Conservation (phyloP, 2,888 invertebrate genomes). For the Entomobrya proxima region DNA sequence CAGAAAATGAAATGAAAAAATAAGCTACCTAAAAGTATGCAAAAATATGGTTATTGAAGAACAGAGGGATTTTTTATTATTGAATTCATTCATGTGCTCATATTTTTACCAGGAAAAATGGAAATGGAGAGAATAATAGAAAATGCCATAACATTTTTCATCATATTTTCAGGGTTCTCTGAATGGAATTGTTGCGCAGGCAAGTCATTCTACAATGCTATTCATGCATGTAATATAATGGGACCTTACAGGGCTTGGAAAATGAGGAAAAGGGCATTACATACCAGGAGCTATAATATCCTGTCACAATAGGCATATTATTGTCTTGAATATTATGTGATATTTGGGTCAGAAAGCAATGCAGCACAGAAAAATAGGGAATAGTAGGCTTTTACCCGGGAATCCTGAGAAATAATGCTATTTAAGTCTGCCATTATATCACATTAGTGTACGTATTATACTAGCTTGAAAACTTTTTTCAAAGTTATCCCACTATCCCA, state of each 20-base stretch:
- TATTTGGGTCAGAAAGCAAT: constrained; percentile 42
- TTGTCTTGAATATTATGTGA: constrained; percentile 21
- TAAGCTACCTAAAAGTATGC: background rate
- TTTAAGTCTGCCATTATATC: constrained; percentile 38
- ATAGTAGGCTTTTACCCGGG: background rate
- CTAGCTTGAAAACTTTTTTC: constrained; percentile 26
- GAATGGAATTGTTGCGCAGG: background rate
- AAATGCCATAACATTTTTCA: constrained; percentile 18
- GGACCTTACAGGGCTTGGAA: background rate
- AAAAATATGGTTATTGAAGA: constrained; percentile 8
- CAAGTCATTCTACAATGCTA: background rate
- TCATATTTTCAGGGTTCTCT: constrained; percentile 13
- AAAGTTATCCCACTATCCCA: background rate
- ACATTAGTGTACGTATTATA: constrained; percentile 42
- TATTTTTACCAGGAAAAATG: background rate
- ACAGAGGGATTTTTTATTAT: background rate
- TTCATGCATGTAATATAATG: constrained; percentile 27
- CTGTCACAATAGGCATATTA: background rate
- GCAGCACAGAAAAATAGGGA: background rate
- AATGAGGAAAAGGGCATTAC: background rate
- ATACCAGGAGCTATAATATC: background rate
- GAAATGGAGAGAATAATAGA: background rate
- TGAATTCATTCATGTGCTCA: constrained; percentile 2
- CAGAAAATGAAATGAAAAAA: background rate
- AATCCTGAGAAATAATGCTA: constrained; percentile 25